Evolutionary conservation across 2,888 invertebrate species (phyloP), one percentile per base, ranked within the genome.

Genomic region (Nomada ruficornis): DNA sequence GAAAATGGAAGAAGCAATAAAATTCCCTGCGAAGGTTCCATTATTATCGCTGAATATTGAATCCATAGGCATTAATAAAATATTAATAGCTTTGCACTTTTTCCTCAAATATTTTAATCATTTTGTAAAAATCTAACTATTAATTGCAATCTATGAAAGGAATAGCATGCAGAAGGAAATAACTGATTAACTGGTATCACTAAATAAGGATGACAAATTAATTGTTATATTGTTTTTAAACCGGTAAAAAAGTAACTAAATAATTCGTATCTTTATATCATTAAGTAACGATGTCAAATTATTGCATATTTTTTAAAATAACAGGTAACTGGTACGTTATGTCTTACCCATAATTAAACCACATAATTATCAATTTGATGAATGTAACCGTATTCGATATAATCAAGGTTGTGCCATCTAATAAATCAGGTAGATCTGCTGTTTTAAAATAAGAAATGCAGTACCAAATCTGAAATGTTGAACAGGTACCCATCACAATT

Each of bases 311-410:
- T 5, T 23, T 63, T 2, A 23, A 3, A 63, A 7, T 29, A 23
- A 23, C 13, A 1, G 7, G 1, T 5, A 47, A 47, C 13, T 20
- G 1, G 20, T 7, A 23, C 20, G 9, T n/a, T 55, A 29, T 36
- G 4, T 62, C 70, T 68, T 63, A 76, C 69, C 75, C 55, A 63
- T 54, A 36, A 52, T 76, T 62, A n/a, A 62, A 20, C 75, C 69
- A 76, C 26, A 76, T 11, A 54, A 76, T 69, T 15, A 69, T 63
- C 52, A 77, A 13, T 1, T 77, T 77, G 23, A 64, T 13, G 15
- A 70, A 77, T 9, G 36, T 42, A 9, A 77, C 23, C 2, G 57
- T 70, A 9, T 77, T 64, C 2, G 70, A 70, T 1, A 64, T 3
- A 10, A 50, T 50, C 4, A 77, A 15, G 11, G 64, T 77, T 26